Evolutionary conservation across 2,888 invertebrate genomes (phyloP), one percentile per base, ranked within the genome.

Genomic region (Cephus rjabovi): DNA sequence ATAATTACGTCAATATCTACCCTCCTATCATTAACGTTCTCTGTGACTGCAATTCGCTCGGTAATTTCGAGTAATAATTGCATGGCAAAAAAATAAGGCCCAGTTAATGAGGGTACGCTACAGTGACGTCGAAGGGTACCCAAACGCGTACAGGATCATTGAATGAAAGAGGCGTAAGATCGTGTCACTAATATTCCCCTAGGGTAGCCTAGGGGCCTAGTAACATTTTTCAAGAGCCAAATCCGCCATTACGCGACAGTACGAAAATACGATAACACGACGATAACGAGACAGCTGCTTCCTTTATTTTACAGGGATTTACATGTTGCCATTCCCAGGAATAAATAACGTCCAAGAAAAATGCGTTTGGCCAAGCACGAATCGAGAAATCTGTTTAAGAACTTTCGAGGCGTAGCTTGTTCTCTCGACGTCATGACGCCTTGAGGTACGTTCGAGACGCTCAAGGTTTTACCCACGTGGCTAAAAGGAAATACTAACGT

Each of bases 31-130:
- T 85, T 84, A 85, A 86, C 85, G 87, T 89, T 88, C 87, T 86
- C 88, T 86, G 83, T 84, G 85, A 83, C 81, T 81, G 77, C 84
- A 81, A 83, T 75, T 56, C 77, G 23, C 82, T 84, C 85, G 81
- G 89, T 87, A 88, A 89, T 89, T 89, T 87, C 83, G 86, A 86
- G 85, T 85, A 87, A 89, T 89, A 89, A 90, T 90, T 88, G 89
- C 85, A 85, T 87, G 83, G 82, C 83, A 87, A 88, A 88, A 84
- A 87, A 87, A 87, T 87, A 87, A 83, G 83, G 81, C 79, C 56
- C 83, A 82, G 86, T 83, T 85, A 83, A 82, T 84, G 85, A 85
- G 83, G 83, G 81, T 79, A 78, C 34, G 34, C 71, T 79, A 74
- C 35, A 68, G 75, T 75, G 75, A 73, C 77, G 12, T 31, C 31